Base-by-base conservation (phyloP, 2,797 vertebrate genomes). In the Discoglossus pictus region DNA sequence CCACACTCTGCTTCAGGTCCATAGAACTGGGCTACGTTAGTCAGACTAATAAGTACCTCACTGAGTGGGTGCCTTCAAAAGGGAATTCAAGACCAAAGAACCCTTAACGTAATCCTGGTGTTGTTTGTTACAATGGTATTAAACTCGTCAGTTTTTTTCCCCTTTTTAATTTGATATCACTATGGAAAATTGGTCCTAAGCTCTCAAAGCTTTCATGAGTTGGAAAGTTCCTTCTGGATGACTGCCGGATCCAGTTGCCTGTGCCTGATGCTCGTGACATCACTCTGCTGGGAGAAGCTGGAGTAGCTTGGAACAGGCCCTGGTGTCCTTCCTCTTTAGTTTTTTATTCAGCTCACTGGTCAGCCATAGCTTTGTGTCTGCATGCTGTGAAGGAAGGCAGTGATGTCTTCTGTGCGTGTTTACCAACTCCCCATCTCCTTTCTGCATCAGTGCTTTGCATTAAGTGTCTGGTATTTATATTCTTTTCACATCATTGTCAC, bases 241-340 rank as follows among this genome's bases (percentile, higher is more conserved):
- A 82, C 79, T 81, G 78, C 81, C 80, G 82, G 81, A 84, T 81
- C 80, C 54, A 82, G 77, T 75, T 78, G 76, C 79, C 77, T 78
- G 78, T 82, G 75, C 72, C 76, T 54, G 76, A 23, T 81, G 63
- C 78, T 38, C 77, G 81, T 11, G 75, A 75, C 80, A 79, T 77
- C 75, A 81, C 78, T 74, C 78, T 75, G 74, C 78, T 80, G 77
- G 78, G 77, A 80, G 79, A 82, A 70, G 80, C 78, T 82, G 82
- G 73, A 78, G 68, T 76, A 78, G 67, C 76, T 83, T 56, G 56
- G 75, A 78, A 78, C 75, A 79, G 79, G 80, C 78, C 79, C 76
- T 76, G 75, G 73, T 82, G 76, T 81, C 70, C 74, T 61, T 78
- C 75, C 73, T 79, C 61, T 43, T 76, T 74, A 75, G 75, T 76